Percentiles rank a stretch among this genome's conserved stretches.
phyloP scores from a whole-genome alignment of 2,888 invertebrate genomes.

The Alsophila aescularia region DNA sequence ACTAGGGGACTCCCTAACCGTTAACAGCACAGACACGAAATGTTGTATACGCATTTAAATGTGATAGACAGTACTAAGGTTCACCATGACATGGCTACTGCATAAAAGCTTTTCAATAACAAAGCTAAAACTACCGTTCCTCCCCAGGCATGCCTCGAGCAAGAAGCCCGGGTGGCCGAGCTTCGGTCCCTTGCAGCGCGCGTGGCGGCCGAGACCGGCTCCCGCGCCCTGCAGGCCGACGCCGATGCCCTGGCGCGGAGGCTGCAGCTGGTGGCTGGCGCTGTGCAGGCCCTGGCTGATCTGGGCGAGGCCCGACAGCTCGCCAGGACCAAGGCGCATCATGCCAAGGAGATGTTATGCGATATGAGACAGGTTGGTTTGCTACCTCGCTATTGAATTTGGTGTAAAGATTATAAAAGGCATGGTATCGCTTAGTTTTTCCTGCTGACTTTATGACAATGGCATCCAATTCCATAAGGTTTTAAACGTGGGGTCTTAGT shows the following conservation, averaged over 20 bases:
- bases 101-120: too few relatives aligned
- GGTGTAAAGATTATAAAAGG: not conserved
- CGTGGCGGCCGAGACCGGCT: constrained; percentile 91
- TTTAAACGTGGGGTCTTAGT: too few relatives aligned
- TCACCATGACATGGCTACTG: too few relatives aligned
- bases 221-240: constrained; percentile 89
- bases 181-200: constrained; percentile 90
- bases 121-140: not conserved
- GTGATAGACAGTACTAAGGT: too few relatives aligned
- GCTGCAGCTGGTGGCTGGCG: constrained; percentile 90
- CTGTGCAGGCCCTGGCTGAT: constrained; percentile 89
- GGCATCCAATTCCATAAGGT: too few relatives aligned
- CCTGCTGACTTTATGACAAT: not conserved
- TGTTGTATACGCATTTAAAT: too few relatives aligned
- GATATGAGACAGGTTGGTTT: constrained; percentile 89
- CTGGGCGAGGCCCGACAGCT: constrained; percentile 89
- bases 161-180: constrained; percentile 89
- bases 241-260: constrained; percentile 90
- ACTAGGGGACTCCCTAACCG: too few relatives aligned
- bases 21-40: too few relatives aligned
- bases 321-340: constrained; percentile 83
- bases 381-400: not conserved
- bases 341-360: constrained; percentile 87
- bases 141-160: constrained; percentile 89
- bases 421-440: not conserved